phyloP scores from a whole-genome alignment of 2,888 invertebrate genomes.

The Brenthis ino region DNA sequence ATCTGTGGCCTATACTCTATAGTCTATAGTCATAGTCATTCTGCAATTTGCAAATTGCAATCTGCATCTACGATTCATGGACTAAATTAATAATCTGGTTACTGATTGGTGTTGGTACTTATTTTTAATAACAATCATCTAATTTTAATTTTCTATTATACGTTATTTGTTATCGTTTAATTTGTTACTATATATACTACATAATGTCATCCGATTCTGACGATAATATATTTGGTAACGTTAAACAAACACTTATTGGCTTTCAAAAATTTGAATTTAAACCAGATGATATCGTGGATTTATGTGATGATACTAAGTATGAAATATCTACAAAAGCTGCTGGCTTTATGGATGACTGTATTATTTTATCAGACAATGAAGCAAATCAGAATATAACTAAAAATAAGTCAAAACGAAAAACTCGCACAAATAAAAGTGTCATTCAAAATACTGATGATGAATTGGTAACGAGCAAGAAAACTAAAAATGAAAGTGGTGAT shows the following conservation, averaged over 20 bases:
- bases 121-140: no score
- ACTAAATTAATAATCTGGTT: no score
- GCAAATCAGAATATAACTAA: neutral
- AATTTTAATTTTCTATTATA: neutral
- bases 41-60: no score
- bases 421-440: no score
- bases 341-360: neutral
- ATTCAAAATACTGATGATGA: neutral
- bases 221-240: slow-evolving; percentile 2
- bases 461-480: neutral
- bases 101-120: no score
- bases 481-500: neutral
- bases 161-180: neutral
- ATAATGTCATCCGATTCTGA: neutral
- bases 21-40: no score
- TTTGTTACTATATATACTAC: neutral
- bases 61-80: no score
- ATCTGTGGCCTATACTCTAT: no score
- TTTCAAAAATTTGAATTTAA: slow-evolving; percentile 1
- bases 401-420: no score
- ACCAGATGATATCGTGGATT: neutral
- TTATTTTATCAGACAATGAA: neutral
- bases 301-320: neutral
- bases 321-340: neutral
- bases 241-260: neutral